Evolutionary conservation across 1,140 invertebrate genomes (phyloP), one percentile per base, ranked within the genome.

Genomic region (Scylla paramamosain): DNA sequence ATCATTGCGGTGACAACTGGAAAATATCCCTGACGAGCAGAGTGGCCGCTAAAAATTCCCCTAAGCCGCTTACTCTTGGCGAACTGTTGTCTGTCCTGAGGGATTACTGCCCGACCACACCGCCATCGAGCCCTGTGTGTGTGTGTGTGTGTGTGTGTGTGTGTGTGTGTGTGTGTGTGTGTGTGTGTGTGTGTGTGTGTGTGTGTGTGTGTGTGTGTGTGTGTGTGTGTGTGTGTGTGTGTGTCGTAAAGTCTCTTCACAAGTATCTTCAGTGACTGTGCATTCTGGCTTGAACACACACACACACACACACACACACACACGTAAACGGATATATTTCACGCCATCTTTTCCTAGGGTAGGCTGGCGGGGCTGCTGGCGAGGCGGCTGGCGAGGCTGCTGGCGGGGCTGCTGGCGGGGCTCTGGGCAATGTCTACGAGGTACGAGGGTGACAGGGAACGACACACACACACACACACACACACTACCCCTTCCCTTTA

Each of bases 21-120:
- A 87, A 87, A 87, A 87, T 87, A 87, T 87, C 31, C 14, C 31
- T 25, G 84, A 87, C 84, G 84, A 87, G 84, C 84, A 31, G 8
- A 87, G 39, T 87, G 84, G 84, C 31, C 84, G 39, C 84, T 77
- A 77, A 77, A 77, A 77, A 77, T 77, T n/a, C n/a, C 0, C 12
- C 67, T 77, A n/a, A 77, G n/a, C 20, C 25, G 12, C n/a, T n/a
- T 77, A 77, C 25, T 77, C 67, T 77, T 77, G 67, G n/a, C 12
- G 20, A 77, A 77, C 67, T 77, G 25, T 77, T 77, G 67, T 59
- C 52, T 59, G 52, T 59, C 20, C 67, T n/a, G 67, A n/a, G n/a
- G 25, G 67, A n/a, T n/a, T 77, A 77, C 20, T 8, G n/a, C 0
- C 52, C 52, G 1, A n/a, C 67, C 16, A 77, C 25, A 77, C 25